Base-by-base conservation (phyloP, 37 sponge, comb jelly and placozoan genomes). In the Lycopodina hypogea region DNA sequence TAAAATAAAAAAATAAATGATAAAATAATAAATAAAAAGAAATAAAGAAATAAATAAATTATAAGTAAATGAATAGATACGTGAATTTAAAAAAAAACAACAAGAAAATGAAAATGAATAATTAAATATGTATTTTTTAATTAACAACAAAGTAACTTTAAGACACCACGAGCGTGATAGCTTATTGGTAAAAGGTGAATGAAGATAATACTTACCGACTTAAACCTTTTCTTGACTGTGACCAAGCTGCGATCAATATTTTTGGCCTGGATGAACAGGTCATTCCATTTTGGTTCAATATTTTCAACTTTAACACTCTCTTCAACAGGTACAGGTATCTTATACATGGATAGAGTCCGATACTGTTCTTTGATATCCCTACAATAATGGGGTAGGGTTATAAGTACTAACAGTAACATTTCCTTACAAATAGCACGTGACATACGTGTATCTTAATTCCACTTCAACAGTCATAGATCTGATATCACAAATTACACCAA, bases 161-260 rank as follows among this genome's bases (percentile, higher is more conserved):
- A n/a, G n/a, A n/a, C n/a, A n/a, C n/a, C n/a, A n/a, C n/a, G 8
- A n/a, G 17, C 64, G 11, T 62, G 28, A n/a, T 24, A 24, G 28
- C 64, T 62, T 22, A 24, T 22, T 15, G n/a, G n/a, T n/a, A n/a
- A n/a, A n/a, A n/a, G n/a, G n/a, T 62, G 8, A 26, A 62, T 62
- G 11, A n/a, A 56, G n/a, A 35, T 34, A 32, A 60, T 32, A 62
- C 58, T 59, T 63, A 92, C 93, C 72, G 78, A 74, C 40, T 92
- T 98, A 82, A 98, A 98, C 81, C 93, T 93, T 80, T 89, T 93
- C 90, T 98, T 98, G 62, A 95, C 99, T 51, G 68, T 76, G 59
- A 98, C 84, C 39, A 98, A 85, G 69, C 90, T 86, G 61, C 86
- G 80, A 79, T 98, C 94, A 8, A 88, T 75, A 75, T 80, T 77